Conservation (phyloP, 2,113 vertebrate species). For the Phylloscopus whistleri region DNA sequence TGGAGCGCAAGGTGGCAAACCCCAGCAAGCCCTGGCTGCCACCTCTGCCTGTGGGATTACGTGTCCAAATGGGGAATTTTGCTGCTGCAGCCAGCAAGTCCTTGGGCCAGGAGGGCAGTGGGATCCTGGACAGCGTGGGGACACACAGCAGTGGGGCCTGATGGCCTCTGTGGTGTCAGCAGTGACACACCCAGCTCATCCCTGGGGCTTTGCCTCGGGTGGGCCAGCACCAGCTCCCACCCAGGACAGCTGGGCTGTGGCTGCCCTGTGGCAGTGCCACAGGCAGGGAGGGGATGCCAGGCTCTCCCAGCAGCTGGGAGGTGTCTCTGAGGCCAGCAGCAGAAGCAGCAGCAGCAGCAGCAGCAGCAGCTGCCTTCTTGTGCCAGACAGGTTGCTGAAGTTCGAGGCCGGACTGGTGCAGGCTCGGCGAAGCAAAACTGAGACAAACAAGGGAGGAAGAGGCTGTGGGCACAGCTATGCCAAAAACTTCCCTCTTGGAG, state of each 20-base stretch:
- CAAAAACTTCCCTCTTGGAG: background rate
- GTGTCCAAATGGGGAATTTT: background rate
- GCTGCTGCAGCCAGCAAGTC: background rate
- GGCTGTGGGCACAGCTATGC: background rate
- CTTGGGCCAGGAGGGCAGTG: background rate
- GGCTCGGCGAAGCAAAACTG: background rate
- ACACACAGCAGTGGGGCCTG: fast-evolving
- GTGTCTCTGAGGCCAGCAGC: background rate
- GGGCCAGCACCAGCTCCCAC: background rate
- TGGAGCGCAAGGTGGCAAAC: fast-evolving
- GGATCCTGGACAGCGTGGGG: fast-evolving
- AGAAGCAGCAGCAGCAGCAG: background rate
- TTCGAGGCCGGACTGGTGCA: fast-evolving
- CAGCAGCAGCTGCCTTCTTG: background rate
- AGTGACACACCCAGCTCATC: fast-evolving
- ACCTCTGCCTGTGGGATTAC: fast-evolving
- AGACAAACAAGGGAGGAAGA: background rate
- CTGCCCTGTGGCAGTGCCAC: background rate
- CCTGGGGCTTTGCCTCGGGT: background rate
- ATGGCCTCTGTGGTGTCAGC: background rate
- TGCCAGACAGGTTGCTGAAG: background rate
- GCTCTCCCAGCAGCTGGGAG: background rate
- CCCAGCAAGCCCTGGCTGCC: background rate
- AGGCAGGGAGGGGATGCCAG: background rate
- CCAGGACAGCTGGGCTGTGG: background rate